Evolutionary conservation across 2,888 invertebrate genomes (phyloP).

Genomic region (Cynaeus angustus): DNA sequence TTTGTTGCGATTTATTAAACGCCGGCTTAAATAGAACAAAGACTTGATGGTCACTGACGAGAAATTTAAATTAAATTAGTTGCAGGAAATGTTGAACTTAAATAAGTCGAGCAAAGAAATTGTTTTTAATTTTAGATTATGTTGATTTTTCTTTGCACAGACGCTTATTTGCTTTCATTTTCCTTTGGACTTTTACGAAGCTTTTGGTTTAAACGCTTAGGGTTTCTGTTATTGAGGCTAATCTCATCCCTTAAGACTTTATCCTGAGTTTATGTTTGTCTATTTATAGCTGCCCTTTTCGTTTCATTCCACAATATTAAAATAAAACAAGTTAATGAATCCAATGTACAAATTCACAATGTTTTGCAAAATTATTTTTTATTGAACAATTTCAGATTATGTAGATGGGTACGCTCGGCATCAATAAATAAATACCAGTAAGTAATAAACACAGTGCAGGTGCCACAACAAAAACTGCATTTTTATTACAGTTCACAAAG

Average conservation of each 20-base stretch:
- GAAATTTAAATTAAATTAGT: constrained; percentile 22
- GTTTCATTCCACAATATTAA: no score
- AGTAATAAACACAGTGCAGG: no score
- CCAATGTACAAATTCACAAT: no score
- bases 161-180: constrained; percentile 3
- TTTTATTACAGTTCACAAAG: neutral
- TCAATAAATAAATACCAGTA: no score
- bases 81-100: neutral
- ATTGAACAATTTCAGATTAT: no score
- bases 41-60: constrained; percentile 18
- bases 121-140: constrained; percentile 14
- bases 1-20: constrained; percentile 22
- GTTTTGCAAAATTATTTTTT: no score
- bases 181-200: neutral
- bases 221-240: neutral
- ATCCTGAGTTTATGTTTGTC: no score
- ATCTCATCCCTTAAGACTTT: neutral
- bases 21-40: constrained; percentile 21
- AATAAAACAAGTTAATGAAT: no score
- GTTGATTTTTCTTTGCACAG: constrained; percentile 17
- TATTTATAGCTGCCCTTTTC: no score
- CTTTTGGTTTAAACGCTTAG: no score
- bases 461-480: no score
- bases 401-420: no score
- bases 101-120: neutral